Conservation (phyloP, 2,797 vertebrate species). For the Sebastes matsubarae region DNA sequence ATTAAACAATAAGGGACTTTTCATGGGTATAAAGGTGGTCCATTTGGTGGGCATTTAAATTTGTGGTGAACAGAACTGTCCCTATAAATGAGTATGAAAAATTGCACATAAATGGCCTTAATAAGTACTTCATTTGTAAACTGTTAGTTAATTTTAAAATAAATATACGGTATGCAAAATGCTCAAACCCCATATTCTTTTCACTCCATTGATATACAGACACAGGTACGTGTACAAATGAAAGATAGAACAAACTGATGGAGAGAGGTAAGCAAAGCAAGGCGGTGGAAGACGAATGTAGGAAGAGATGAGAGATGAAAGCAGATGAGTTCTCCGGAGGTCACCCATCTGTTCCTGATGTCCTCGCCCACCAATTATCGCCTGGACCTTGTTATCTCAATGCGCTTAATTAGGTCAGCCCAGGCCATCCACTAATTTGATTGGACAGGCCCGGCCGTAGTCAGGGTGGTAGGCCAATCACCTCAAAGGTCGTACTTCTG, state of each 20-base stretch:
- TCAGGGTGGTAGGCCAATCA: slow-evolving; percentile 52
- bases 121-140: not conserved
- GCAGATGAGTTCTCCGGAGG: slow-evolving; percentile 36
- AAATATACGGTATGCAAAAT: not conserved
- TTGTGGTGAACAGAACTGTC: not conserved
- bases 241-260: not conserved
- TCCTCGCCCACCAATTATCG: slow-evolving; percentile 34
- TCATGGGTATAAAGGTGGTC: not conserved
- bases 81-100: not conserved
- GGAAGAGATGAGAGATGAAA: slow-evolving; percentile 19
- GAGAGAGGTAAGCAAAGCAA: not conserved
- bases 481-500: slow-evolving; percentile 59
- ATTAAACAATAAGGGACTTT: not conserved
- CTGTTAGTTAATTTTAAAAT: not conserved
- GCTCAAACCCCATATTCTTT: not conserved
- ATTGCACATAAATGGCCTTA: not conserved
- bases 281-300: not conserved
- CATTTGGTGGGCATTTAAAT: not conserved
- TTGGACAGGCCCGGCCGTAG: slow-evolving; percentile 40
- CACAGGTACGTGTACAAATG: not conserved
- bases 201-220: not conserved
- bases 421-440: slow-evolving; percentile 50
- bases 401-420: slow-evolving; percentile 50
- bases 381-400: slow-evolving; percentile 45
- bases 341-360: slow-evolving; percentile 33